Evolutionary conservation across 2,113 vertebrate genomes (phyloP).

Genomic region (Natator depressus): DNA sequence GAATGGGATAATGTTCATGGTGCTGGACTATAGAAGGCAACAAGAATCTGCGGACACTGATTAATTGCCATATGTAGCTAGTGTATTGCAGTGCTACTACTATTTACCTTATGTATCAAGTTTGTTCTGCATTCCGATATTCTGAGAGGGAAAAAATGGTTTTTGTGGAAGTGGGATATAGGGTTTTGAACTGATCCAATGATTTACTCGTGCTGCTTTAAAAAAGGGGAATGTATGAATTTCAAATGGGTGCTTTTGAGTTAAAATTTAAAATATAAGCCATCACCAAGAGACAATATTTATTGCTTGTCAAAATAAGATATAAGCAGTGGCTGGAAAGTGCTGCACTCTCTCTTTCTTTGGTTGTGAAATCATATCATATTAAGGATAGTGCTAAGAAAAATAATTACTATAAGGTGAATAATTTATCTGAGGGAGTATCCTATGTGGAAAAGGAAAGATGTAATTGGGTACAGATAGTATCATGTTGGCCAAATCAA

Average conservation of each 20-base stretch:
- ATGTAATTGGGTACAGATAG: background rate
- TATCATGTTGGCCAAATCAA: background rate
- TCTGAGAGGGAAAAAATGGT: background rate
- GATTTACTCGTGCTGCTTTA: background rate
- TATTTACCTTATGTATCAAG: background rate
- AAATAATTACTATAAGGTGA: background rate
- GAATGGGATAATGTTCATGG: background rate
- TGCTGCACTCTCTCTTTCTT: background rate
- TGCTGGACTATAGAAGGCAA: background rate
- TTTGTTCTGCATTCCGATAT: background rate
- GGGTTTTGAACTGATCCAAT: background rate
- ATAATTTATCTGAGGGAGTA: background rate
- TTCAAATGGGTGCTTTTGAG: background rate
- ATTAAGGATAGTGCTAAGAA: background rate
- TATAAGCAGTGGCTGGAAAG: background rate
- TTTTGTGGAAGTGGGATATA: background rate
- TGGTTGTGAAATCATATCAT: background rate
- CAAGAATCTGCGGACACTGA: background rate
- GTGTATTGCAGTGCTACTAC: background rate
- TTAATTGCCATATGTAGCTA: background rate
- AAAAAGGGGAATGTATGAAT: background rate
- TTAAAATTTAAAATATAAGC: background rate
- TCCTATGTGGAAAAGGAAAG: background rate
- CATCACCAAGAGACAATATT: background rate
- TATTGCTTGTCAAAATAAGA: background rate